A percentile compares a stretch with the other conserved stretches of the same genome.
Conservation (phyloP, 2,888 invertebrate species). For the Apotomis turbidana region DNA sequence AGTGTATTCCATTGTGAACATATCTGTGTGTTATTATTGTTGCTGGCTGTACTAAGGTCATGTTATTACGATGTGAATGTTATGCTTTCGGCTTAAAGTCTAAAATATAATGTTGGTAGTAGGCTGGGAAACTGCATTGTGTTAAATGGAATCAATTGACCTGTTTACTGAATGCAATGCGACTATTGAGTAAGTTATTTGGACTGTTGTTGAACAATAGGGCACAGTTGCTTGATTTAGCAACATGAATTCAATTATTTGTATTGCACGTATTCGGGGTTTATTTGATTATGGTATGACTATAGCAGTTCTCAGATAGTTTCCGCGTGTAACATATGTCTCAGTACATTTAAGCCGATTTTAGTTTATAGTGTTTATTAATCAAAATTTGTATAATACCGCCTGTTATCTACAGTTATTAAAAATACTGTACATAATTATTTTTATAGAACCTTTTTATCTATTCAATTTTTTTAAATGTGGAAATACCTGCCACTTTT, state of each 20-base stretch:
- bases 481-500: no score
- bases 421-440: no score
- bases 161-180: background rate
- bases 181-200: slow-evolving; percentile 1
- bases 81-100: background rate
- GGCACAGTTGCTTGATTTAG: background rate
- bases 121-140: background rate
- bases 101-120: background rate
- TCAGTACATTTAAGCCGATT: no score
- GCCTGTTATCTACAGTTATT: no score
- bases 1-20: no score
- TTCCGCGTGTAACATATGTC: no score
- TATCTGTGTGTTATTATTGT: no score
- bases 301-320: no score
- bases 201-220: background rate
- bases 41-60: background rate
- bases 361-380: no score
- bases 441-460: no score
- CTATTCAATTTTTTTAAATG: no score
- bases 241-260: background rate
- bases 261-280: background rate
- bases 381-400: no score
- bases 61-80: background rate
- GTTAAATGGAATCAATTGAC: background rate
- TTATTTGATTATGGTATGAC: background rate